phyloP scores from a whole-genome alignment of 2,888 invertebrate genomes.

The Drosophila sordidula region DNA sequence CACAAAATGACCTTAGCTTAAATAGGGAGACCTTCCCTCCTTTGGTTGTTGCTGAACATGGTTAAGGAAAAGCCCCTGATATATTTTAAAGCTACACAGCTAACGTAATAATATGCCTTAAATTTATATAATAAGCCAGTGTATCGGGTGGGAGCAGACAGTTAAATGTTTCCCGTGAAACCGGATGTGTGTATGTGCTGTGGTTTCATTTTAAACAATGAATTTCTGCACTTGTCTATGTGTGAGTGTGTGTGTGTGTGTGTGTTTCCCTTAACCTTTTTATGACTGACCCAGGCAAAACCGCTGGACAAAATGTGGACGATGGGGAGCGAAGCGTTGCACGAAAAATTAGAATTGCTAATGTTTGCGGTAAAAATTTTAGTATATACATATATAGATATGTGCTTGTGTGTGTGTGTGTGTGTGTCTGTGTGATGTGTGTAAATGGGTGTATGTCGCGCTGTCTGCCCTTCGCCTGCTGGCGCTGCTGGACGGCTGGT shows the following conservation, averaged over 20 bases:
- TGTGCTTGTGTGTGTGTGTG: slow-evolving; percentile 7
- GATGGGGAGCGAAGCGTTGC: slow-evolving; percentile 48
- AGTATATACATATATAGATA: slow-evolving; percentile 9
- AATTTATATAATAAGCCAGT: slow-evolving; percentile 21
- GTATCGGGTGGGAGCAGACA: slow-evolving; percentile 42
- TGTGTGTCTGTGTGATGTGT: slow-evolving; percentile 27
- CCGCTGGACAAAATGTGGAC: slow-evolving; percentile 50
- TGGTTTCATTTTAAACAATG: slow-evolving; percentile 73
- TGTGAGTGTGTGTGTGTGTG: slow-evolving; percentile 16
- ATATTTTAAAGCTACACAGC: neutral
- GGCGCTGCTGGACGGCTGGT: slow-evolving; percentile 33
- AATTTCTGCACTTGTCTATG: slow-evolving; percentile 32
- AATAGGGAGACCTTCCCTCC: too few species aligned
- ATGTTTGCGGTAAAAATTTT: slow-evolving; percentile 72
- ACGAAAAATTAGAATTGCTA: slow-evolving; percentile 74
- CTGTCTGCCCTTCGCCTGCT: slow-evolving; percentile 28
- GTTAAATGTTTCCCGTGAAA: slow-evolving; percentile 71
- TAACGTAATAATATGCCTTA: slow-evolving; percentile 18
- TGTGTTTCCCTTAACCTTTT: slow-evolving; percentile 66
- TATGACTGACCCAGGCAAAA: slow-evolving; percentile 69
- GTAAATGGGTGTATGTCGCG: slow-evolving; percentile 27
- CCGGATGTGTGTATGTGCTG: slow-evolving; percentile 64
- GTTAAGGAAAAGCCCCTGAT: neutral
- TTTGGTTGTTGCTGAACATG: neutral
- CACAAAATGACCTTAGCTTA: too few species aligned